Evolutionary conservation across 2,888 invertebrate species (phyloP).

Genomic region (Rhodophaea formosa): DNA sequence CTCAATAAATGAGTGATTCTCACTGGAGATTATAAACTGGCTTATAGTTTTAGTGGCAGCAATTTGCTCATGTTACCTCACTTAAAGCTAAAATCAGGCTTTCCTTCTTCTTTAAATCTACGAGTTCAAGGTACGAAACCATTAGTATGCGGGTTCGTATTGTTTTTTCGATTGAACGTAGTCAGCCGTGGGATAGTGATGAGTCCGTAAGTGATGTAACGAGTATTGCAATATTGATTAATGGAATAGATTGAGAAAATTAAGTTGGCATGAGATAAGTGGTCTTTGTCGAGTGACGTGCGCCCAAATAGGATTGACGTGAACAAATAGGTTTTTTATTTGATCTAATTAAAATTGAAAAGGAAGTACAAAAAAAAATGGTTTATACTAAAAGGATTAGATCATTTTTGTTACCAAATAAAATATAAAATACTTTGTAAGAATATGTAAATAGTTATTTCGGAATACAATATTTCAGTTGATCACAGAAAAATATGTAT

Average conservation of each 20-base stretch:
- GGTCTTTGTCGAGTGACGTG: constrained; percentile 50
- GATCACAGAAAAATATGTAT: neutral
- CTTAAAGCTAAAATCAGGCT: neutral
- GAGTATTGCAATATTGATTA: constrained; percentile 56
- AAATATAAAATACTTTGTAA: neutral
- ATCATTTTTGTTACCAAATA: neutral
- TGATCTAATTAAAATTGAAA: constrained; percentile 50
- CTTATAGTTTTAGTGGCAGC: too few relatives aligned
- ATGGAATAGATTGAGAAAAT: constrained; percentile 68
- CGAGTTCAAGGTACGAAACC: constrained; percentile 8
- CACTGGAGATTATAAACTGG: too few relatives aligned
- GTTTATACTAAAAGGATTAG: constrained; percentile 22
- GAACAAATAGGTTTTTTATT: constrained; percentile 49
- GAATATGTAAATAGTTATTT: neutral
- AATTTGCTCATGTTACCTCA: neutral
- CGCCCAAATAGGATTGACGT: constrained; percentile 45
- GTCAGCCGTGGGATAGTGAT: constrained; percentile 60
- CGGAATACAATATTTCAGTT: neutral
- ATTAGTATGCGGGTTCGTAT: constrained; percentile 18
- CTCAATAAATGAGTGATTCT: too few relatives aligned
- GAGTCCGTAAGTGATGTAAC: constrained; percentile 48
- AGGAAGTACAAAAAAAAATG: constrained; percentile 36
- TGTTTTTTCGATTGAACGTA: constrained; percentile 50
- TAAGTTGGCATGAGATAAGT: constrained; percentile 58
- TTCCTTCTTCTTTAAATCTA: constrained; percentile 23